phyloP scores from a whole-genome alignment of 2,113 vertebrate species.

The Pantherophis guttatus region DNA sequence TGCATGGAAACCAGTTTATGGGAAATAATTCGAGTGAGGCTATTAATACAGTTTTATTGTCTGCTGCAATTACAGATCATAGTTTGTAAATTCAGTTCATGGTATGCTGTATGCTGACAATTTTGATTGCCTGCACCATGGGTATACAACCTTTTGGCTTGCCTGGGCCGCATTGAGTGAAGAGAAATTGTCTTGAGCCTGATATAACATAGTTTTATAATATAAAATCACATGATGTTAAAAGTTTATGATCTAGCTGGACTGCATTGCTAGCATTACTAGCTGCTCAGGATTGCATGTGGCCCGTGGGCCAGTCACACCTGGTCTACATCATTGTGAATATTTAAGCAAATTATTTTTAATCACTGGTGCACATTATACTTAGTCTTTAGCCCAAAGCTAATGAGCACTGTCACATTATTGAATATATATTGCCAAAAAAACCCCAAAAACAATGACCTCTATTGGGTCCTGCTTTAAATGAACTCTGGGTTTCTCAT shows the following conservation, averaged over 20 bases:
- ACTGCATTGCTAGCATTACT: neutral
- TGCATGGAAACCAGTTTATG: neutral
- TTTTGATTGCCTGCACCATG: neutral
- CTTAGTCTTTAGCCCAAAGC: neutral
- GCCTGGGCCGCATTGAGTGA: neutral
- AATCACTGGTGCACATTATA: neutral
- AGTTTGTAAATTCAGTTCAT: neutral
- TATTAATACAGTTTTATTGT: neutral
- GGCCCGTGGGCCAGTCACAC: neutral
- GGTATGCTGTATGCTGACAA: neutral
- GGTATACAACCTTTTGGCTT: neutral
- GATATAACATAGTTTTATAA: neutral
- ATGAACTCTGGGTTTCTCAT: neutral
- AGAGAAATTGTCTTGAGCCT: neutral
- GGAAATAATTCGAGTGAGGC: neutral
- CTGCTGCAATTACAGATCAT: neutral
- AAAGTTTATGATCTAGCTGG: neutral
- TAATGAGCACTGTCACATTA: neutral
- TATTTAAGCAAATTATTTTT: neutral
- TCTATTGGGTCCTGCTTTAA: neutral
- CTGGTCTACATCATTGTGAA: neutral
- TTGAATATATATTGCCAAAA: neutral
- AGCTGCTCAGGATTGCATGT: neutral
- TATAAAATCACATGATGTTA: neutral
- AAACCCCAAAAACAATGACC: too few relatives aligned